Base-by-base conservation (phyloP, 2,888 invertebrate species). In the Hoplodrina blanda region DNA sequence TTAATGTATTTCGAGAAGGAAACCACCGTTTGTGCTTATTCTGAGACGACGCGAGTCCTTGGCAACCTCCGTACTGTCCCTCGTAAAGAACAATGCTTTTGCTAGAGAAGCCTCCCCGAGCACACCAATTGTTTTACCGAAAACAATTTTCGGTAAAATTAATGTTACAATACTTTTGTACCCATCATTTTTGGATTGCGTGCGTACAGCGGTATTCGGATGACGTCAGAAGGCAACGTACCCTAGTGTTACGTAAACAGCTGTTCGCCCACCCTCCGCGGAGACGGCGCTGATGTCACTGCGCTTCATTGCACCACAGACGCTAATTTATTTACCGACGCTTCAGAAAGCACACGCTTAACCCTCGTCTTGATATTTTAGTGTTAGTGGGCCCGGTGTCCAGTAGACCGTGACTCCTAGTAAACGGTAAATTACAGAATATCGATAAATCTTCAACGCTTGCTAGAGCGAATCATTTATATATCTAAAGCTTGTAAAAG, bases 401-500 rank as follows among this genome's bases (percentile, higher is more conserved):
- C 60, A 46, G 59, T 55, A 66, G 68, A 72, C 81, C 64, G 72
- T 69, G 57, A 67, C 59, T 44, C 66, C 68, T 70, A 62, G 74
- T 73, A 76, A 74, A 71, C 77, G 60, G 68, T 77, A 78, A 82
- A 80, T 82, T 80, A 69, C 78, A 62, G 70, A 77, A 82, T 77
- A 80, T 82, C 81, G 61, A 80, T 83, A 83, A 82, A 83, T 83
- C 78, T 83, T 82, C 46, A 75, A 78, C 81, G 81, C 83, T 82
- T 69, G 59, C 64, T 63, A 20, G 77, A 68, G 81, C 83, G 69
- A 54, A 68, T 76, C 60, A 81, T 83, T 70, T 72, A 65, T 69
- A 70, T 76, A 80, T 68, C 71, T 66, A 62, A 76, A 62, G 57
- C 53, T 82, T 71, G 69, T 67, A 70, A 73, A 80, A 70, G 59